Conservation (phyloP, 2,888 invertebrate species). For the Thyatira batis region DNA sequence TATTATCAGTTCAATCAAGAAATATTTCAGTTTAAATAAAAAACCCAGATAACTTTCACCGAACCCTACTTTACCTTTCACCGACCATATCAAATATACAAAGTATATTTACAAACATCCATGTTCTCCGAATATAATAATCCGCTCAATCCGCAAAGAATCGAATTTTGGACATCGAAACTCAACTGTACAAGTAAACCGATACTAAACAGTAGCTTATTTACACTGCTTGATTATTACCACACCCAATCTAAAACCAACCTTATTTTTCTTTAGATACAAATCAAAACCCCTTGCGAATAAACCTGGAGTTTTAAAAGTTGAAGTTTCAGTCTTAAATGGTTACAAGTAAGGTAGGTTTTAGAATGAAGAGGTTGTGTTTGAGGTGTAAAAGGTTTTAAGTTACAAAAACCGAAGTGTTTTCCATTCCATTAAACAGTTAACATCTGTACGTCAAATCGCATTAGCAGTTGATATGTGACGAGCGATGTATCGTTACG, state of each 20-base stretch:
- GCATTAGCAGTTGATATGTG: slow-evolving; percentile 51
- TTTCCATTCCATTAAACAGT: slow-evolving; percentile 73
- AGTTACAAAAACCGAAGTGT: slow-evolving; percentile 71
- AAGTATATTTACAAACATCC: slow-evolving; percentile 4
- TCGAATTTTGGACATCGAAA: slow-evolving; percentile 70
- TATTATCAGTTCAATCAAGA: too few relatives aligned
- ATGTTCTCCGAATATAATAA: slow-evolving; percentile 48
- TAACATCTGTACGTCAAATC: slow-evolving; percentile 71
- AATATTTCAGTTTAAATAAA: too few relatives aligned
- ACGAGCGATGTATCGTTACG: slow-evolving; percentile 41
- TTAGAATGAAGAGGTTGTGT: slow-evolving; percentile 16
- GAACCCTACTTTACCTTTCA: background rate
- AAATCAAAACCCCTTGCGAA: slow-evolving; percentile 18
- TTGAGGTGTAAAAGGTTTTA: slow-evolving; percentile 49
- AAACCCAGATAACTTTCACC: too few relatives aligned
- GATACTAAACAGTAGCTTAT: slow-evolving; percentile 76
- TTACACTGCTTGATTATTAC: slow-evolving; percentile 49
- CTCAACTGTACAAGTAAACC: slow-evolving; percentile 63
- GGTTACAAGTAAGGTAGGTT: slow-evolving; percentile 22
- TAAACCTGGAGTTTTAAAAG: background rate
- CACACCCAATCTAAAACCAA: slow-evolving; percentile 28
- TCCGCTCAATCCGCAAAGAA: slow-evolving; percentile 58
- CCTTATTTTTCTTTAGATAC: slow-evolving; percentile 22
- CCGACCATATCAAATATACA: slow-evolving; percentile 5
- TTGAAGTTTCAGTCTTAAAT: slow-evolving; percentile 17